phyloP scores from a whole-genome alignment of 2,113 vertebrate genomes.

The Oncorhynchus kisutch region DNA sequence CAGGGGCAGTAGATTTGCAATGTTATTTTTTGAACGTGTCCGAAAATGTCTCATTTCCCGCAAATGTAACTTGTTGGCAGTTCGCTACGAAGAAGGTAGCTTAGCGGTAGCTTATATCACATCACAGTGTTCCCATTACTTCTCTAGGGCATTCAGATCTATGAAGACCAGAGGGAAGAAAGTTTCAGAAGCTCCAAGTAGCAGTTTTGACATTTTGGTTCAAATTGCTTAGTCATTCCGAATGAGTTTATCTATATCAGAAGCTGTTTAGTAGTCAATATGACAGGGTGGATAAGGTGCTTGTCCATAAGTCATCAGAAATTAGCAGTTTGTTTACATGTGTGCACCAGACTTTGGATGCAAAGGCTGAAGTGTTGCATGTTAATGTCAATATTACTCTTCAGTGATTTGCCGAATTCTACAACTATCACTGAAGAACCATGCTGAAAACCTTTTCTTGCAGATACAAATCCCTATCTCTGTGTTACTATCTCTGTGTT shows the following conservation, averaged over 20 bases:
- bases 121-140: background rate
- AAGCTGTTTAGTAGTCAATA: background rate
- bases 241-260: background rate
- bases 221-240: background rate
- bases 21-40: no score
- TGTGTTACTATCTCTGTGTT: background rate
- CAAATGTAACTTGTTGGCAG: background rate
- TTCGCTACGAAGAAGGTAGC: no score
- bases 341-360: conserved; percentile 14
- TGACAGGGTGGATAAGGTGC: background rate
- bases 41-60: no score
- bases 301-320: conserved; percentile 22
- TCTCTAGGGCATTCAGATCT: background rate
- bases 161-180: background rate
- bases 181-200: background rate
- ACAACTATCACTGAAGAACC: conserved; percentile 40
- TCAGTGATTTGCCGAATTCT: conserved; percentile 66
- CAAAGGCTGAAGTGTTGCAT: conserved; percentile 26
- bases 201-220: background rate
- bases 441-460: conserved; percentile 11
- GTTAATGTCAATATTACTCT: conserved; percentile 54
- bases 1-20: no score
- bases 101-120: background rate
- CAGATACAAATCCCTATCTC: conserved; percentile 11
- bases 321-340: conserved; percentile 32